Percentiles rank a stretch among this genome's conserved stretches.
Conservation (phyloP, 2,888 invertebrate species). For the Conomelus anceps region DNA sequence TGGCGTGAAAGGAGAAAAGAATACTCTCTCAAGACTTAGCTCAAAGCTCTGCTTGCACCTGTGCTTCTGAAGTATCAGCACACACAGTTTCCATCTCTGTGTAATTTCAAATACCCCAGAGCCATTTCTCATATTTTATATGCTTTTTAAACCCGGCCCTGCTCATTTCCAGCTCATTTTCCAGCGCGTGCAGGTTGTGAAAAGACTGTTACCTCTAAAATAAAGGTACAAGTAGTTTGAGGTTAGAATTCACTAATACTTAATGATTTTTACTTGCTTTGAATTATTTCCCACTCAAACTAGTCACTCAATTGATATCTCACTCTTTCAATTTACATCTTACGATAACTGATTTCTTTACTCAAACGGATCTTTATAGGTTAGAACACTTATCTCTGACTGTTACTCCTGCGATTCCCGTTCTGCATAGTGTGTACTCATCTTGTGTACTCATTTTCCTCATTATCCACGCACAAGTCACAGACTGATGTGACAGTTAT, state of each 20-base stretch:
- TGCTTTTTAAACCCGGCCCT: not conserved
- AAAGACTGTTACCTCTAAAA: not conserved
- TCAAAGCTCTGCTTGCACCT: not conserved
- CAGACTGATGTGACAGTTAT: too few relatives aligned
- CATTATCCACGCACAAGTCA: too few relatives aligned
- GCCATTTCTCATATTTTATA: not conserved
- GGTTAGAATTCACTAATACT: not conserved
- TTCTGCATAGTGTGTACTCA: too few relatives aligned
- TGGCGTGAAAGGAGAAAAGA: not conserved
- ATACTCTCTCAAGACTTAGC: not conserved
- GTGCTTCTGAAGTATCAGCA: not conserved
- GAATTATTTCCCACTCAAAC: not conserved
- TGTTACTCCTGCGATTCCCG: too few relatives aligned
- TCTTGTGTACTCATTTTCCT: too few relatives aligned
- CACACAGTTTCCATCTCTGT: not conserved
- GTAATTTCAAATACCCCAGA: not conserved
- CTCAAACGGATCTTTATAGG: too few relatives aligned
- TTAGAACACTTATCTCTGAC: too few relatives aligned
- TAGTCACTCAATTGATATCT: not conserved
- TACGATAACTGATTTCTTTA: too few relatives aligned
- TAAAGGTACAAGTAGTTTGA: not conserved
- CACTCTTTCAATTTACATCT: too few relatives aligned
- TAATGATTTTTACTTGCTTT: not conserved
- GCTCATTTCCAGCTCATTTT: not conserved
- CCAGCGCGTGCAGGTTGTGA: not conserved